Evolutionary conservation across 2,888 invertebrate species (phyloP), one percentile per base, ranked within the genome.

Genomic region (Ophion slaviceki): DNA sequence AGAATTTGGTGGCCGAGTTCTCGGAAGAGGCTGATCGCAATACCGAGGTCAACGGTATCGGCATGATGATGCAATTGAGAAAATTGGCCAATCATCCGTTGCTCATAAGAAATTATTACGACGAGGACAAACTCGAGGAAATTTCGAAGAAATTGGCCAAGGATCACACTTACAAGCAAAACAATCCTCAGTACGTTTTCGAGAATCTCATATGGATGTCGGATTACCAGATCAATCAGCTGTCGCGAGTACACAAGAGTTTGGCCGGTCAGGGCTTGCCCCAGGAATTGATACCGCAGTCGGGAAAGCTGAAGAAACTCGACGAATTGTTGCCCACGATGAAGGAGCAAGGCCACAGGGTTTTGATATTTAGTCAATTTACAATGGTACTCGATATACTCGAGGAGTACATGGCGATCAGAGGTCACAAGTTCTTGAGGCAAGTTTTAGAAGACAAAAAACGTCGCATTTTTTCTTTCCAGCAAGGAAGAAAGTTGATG

Each of bases 351-450:
- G 97, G 97, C 0, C 97, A 98, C 93, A 95, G 99, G 20, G 98
- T 99, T 87, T 95, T 99, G 84, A 95, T 99, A 88, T 99, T 99
- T 95, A 98, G 98, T 93, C 99, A 99, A 95, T 99, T 99, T 94
- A 98, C 98, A 53, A 98, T 98, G 96, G 96, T 99, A 95, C 95
- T 99, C 92, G 98, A 99, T 94, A 96, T 99, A 88, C 94, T 99
- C 89, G 98, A 99, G 94, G 97, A 97, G 68, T 99, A 98, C 95
- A 95, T 99, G 89, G 94, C 95, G n/a, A 95, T 97, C 78, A 95
- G 97, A 64, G 95, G 96, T 0, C 95, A 97, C 93, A 95, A 96
- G 17, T 99, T 96, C 94, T 94, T 98, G 87, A 92, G 93, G 93
- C 91, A 59, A 79, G 40, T 61, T 17, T 17, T 10, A 2, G 32